Evolutionary conservation across 2,797 vertebrate species (phyloP), one percentile per base, ranked within the genome.

Genomic region (Sarcophilus harrisii): DNA sequence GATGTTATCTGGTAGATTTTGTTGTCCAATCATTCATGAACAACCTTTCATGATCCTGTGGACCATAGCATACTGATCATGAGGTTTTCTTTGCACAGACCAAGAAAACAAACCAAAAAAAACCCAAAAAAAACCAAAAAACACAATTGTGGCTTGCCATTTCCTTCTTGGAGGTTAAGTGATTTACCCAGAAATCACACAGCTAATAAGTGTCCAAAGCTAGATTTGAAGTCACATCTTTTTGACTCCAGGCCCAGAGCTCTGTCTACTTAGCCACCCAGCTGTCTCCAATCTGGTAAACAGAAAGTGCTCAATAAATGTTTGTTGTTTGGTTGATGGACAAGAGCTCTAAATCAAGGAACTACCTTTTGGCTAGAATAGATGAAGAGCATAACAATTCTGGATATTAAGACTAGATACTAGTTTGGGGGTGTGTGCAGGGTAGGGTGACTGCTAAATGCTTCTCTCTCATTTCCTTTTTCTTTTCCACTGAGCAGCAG

Each of bases 401-500:
- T 87, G 73, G 21, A 9, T 27, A 49, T 49, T 87, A 87, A 38
- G 45, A 81, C 38, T 81, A 81, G 73, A 11, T 45, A 9, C 21
- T 81, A 38, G 21, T 11, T 45, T 11, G 21, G 38, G 38, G 11
- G 9, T 24, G 38, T 45, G 38, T 49, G 32, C 10, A 18, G 29
- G 29, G 8, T 21, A 38, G 3, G 4, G 29, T 28, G 18, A 38
- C 18, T 57, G 29, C 87, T 91, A 60, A 49, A 21, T 91, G 38
- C 6, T 27, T 45, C 5, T 13, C 18, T 90, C 58, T 96, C 45
- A 60, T 94, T 92, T 91, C n/a, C 38, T 91, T 59, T 55, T 94
- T 93, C 32, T 81, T 81, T 12, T 1, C 45, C 93, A 93, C 81
- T 95, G 38, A 87, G 38, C 96, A 98, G 97, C 96, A 92, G 21